Conservation (phyloP, 2,888 invertebrate species). For the Seladonia tumulorum region DNA sequence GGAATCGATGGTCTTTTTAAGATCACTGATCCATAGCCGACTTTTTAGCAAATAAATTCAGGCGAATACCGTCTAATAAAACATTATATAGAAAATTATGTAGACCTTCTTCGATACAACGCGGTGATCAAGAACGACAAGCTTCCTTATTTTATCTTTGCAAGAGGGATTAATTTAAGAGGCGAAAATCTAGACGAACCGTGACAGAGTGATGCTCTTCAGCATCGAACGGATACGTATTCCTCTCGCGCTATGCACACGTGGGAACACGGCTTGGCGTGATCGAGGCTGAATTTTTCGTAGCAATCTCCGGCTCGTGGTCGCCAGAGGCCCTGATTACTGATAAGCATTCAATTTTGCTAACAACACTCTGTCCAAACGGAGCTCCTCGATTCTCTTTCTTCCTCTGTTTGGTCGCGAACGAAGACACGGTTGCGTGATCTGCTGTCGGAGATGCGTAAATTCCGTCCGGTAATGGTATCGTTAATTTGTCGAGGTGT, state of each 20-base stretch:
- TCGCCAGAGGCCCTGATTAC: constrained; percentile 16
- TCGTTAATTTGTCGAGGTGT: neutral
- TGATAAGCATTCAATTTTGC: constrained; percentile 53
- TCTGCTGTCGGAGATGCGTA: neutral
- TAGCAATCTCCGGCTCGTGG: constrained; percentile 18
- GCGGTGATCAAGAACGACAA: no score
- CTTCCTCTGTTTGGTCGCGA: neutral
- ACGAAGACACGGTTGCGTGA: constrained; percentile 7
- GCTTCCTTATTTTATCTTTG: neutral
- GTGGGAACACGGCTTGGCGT: constrained; percentile 30
- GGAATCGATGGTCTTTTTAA: neutral
- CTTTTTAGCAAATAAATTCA: no score
- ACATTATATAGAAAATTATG: neutral
- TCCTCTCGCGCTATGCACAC: constrained; percentile 43
- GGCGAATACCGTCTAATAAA: neutral
- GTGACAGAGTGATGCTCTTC: neutral
- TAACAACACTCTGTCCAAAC: constrained; percentile 20
- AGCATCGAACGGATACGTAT: constrained; percentile 27
- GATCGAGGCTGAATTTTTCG: constrained; percentile 48
- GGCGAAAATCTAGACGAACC: neutral
- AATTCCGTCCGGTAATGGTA: neutral
- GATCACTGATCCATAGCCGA: neutral
- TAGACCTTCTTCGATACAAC: neutral
- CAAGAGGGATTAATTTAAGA: neutral
- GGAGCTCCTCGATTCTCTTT: neutral